A percentile compares a stretch with the other conserved stretches of the same genome.
phyloP scores from a whole-genome alignment of 1,140 invertebrate genomes.

The Bilobella aurantiaca region DNA sequence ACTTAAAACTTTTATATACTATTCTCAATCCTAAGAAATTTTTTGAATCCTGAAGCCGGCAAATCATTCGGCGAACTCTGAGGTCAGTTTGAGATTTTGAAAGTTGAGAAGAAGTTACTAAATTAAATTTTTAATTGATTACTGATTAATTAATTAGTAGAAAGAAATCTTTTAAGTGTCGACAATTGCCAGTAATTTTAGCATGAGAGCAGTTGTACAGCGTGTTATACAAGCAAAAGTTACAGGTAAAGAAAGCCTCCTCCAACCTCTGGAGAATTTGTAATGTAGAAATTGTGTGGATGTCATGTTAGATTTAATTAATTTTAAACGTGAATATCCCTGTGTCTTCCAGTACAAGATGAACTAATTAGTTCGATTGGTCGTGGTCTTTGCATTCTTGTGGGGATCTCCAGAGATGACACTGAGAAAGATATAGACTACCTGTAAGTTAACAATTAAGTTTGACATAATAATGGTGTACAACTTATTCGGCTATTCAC shows the following conservation, averaged over 20 bases:
- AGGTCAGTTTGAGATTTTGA: not conserved
- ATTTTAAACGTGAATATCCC: constrained; percentile 2
- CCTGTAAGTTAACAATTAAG: constrained; percentile 53
- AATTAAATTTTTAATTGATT: not conserved
- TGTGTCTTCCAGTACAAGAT: constrained; percentile 56
- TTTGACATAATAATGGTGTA: too few relatives aligned
- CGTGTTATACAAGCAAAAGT: constrained; percentile 60
- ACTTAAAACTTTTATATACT: too few relatives aligned
- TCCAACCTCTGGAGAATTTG: too few relatives aligned
- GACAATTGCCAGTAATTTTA: not conserved
- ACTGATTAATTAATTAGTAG: too few relatives aligned
- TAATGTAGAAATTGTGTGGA: constrained; percentile 19
- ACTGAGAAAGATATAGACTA: constrained; percentile 69
- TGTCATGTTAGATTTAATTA: not conserved
- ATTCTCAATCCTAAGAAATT: too few relatives aligned
- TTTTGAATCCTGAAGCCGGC: too few relatives aligned
- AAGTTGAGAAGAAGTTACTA: not conserved
- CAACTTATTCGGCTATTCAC: too few relatives aligned
- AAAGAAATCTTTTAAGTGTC: too few relatives aligned
- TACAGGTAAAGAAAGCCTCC: constrained; percentile 52
- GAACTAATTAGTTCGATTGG: constrained; percentile 70
- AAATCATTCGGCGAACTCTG: too few relatives aligned
- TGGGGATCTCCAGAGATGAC: constrained; percentile 72
- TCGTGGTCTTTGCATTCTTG: constrained; percentile 70
- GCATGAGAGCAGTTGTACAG: constrained; percentile 64